Base-by-base conservation (phyloP, 1,140 invertebrate genomes). In the Cecropterus lyciades region DNA sequence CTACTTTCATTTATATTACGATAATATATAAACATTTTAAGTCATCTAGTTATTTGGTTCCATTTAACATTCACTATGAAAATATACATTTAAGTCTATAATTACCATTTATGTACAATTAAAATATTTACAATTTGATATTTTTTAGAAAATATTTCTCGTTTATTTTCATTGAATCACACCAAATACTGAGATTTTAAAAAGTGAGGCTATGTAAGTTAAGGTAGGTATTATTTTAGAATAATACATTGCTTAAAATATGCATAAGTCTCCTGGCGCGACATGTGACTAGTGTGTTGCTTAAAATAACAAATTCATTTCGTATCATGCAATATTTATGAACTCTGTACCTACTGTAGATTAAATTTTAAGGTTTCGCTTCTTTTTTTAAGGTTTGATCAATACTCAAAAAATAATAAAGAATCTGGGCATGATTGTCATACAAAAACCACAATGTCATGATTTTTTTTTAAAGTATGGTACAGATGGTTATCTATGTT, bases 41-140 rank as follows among this genome's bases (percentile, higher is more conserved):
- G 73, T 72, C 72, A 71, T 80, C 82, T 89, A 87, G 69, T 91
- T 88, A 89, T 84, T 89, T 89, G 89, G 89, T 91, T 89, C 89
- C 86, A 79, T 85, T 89, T 87, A 91, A 91, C 86, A 85, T 81
- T 83, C 62, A 85, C 85, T 91, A 91, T 87, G 85, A 91, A 91
- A 91, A 91, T 91, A 91, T 91, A 91, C 82, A 87, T 80, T 85
- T 84, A 85, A 75, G 67, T 77, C 76, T 81, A 82, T 77, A 70
- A 57, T 64, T 56, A 70, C 64, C 70, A 75, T 63, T 77, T 83
- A 86, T 84, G 43, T 82, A 82, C 76, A 82, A 72, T 72, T 69
- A 59, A 75, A 73, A 73, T 88, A 90, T 87, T 84, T 90, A 90
- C 85, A 87, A 20, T 66, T 42, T 75, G 70, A 75, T 70, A 75